A percentile compares a stretch with the other conserved stretches of the same genome.
These are phyloP conservation scores for Cherax destructor DNA, from an alignment of 1,140 invertebrate species.

Conservation along the genomic window DNA sequence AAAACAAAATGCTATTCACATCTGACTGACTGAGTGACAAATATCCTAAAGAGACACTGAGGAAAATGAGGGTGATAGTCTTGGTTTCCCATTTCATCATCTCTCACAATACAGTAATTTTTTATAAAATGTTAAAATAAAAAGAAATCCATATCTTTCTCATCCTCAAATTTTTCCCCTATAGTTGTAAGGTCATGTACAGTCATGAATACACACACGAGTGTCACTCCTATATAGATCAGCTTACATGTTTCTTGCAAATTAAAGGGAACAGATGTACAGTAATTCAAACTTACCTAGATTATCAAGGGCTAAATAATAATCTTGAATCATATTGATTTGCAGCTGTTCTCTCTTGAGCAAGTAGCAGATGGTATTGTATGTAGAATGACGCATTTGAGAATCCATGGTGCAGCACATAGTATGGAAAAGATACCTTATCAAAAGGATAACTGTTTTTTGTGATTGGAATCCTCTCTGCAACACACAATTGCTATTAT, in stretches of 20 bases:
- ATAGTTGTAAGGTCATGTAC: neutral
- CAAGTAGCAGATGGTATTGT: slow-evolving; percentile 17
- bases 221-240: too few relatives aligned
- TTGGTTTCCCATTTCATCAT: too few relatives aligned
- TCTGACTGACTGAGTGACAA: too few relatives aligned
- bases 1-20: too few relatives aligned
- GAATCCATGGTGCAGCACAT: slow-evolving; percentile 20
- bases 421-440: slow-evolving; percentile 24
- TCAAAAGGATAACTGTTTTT: neutral
- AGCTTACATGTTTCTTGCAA: too few relatives aligned
- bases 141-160: too few relatives aligned
- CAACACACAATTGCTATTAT: neutral
- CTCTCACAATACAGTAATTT: too few relatives aligned
- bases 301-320: slow-evolving; percentile 12
- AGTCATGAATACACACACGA: neutral
- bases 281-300: neutral
- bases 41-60: too few relatives aligned
- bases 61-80: too few relatives aligned
- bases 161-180: too few relatives aligned
- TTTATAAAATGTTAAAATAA: too few relatives aligned
- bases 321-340: neutral
- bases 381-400: neutral
- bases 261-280: neutral
- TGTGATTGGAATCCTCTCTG: slow-evolving; percentile 8
- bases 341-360: neutral